Conservation (phyloP, 2,888 invertebrate species). For the Ramazzottius varieornatus region DNA sequence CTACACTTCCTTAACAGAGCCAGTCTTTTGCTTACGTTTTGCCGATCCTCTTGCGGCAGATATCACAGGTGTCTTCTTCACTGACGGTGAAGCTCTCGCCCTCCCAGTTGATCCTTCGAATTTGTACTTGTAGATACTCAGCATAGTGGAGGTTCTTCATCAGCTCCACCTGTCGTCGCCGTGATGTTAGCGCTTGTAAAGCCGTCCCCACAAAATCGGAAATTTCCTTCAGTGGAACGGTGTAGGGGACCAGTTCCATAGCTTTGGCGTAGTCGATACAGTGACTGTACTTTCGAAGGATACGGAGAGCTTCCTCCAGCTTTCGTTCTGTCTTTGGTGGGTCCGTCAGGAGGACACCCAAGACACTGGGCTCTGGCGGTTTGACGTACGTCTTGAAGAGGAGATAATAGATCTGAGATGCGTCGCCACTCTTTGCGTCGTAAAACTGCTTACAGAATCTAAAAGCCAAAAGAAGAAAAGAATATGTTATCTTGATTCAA, state of each 20-base stretch:
- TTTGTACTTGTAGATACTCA: not conserved
- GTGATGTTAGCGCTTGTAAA: not conserved
- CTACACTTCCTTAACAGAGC: not conserved
- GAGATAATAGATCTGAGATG: not conserved
- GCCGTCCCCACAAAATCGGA: not conserved
- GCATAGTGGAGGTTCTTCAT: slow-evolving; percentile 1
- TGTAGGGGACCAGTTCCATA: slow-evolving; percentile 1
- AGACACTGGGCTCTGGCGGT: not conserved
- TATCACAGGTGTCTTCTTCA: not conserved
- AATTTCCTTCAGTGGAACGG: not conserved
- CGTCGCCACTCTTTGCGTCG: not conserved
- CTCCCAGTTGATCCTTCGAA: not conserved
- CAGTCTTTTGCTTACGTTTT: not conserved
- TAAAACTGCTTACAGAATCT: not conserved
- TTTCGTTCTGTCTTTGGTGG: not conserved
- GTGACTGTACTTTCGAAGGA: not conserved
- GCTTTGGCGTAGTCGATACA: slow-evolving; percentile 2
- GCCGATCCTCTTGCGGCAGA: not conserved
- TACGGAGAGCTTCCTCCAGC: not conserved
- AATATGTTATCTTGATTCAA: too few relatives aligned
- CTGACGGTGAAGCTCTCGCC: not conserved
- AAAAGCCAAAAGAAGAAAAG: not conserved
- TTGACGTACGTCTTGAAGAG: not conserved
- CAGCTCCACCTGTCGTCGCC: not conserved
- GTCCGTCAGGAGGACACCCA: not conserved